Conservation (phyloP, 2,888 invertebrate genomes). For the Parelbella ahira region DNA sequence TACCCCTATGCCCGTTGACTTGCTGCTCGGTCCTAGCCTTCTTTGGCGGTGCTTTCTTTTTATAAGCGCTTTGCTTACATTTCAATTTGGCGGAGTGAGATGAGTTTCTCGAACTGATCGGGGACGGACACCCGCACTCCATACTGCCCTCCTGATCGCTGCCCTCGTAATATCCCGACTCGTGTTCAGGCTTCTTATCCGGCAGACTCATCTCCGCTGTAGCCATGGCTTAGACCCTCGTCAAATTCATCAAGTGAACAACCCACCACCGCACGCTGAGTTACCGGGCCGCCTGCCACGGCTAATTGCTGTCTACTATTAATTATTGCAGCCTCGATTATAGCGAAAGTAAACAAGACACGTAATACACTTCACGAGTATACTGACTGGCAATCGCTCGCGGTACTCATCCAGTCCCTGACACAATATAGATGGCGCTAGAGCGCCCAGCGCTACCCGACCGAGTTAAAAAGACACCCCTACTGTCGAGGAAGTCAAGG, state of each 20-base stretch:
- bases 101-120: conserved; percentile 69
- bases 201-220: conserved; percentile 81
- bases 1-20: conserved; percentile 52
- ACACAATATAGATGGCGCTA: conserved; percentile 57
- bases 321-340: conserved; percentile 28
- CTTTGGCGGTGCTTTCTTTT: conserved; percentile 60
- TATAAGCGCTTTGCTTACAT: conserved; percentile 60
- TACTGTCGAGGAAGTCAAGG: conserved; percentile 29
- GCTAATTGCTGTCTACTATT: conserved; percentile 17
- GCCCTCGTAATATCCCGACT: conserved; percentile 92
- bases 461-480: conserved; percentile 44
- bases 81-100: conserved; percentile 66
- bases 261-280: conserved; percentile 19
- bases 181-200: conserved; percentile 85
- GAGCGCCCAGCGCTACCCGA: conserved; percentile 38
- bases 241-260: conserved; percentile 60
- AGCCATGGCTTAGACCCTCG: conserved; percentile 68
- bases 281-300: conserved; percentile 20
- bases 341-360: conserved; percentile 68
- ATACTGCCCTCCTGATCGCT: conserved; percentile 83
- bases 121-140: conserved; percentile 75
- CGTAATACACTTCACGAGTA: conserved; percentile 57
- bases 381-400: conserved; percentile 50
- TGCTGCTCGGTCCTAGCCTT: conserved; percentile 53
- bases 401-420: conserved; percentile 52